These are phyloP conservation scores for Clavelina lepadiformis DNA, from an alignment of 23 tunicate species.

Conservation along the genomic window DNA sequence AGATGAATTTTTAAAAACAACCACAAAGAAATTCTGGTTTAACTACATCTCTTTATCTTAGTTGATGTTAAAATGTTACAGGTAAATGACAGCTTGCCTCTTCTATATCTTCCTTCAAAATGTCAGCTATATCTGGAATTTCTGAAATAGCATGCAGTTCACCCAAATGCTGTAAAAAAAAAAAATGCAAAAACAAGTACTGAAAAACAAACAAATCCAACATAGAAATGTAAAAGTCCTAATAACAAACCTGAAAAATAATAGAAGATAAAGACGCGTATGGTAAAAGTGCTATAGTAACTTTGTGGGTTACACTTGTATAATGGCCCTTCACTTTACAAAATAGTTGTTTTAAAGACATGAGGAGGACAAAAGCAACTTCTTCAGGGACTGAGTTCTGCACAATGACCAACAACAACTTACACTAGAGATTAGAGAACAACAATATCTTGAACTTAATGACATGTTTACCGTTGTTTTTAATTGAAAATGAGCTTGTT, in stretches of 20 bases:
- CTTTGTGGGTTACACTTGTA: not conserved
- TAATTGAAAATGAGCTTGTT: constrained; percentile 3
- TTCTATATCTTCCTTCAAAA: no score
- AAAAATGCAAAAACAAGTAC: not conserved
- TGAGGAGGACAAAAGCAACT: not conserved
- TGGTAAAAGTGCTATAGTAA: not conserved
- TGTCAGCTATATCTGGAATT: no score
- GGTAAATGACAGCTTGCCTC: no score
- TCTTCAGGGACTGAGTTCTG: not conserved
- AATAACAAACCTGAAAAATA: constrained; percentile 7
- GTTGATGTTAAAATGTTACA: no score
- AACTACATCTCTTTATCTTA: not conserved
- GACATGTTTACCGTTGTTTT: not conserved
- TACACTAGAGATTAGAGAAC: not conserved
- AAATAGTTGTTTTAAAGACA: constrained; percentile 3
- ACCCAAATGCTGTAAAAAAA: not conserved
- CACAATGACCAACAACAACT: not conserved
- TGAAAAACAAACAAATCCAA: not conserved
- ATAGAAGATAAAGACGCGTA: not conserved
- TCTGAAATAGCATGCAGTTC: no score
- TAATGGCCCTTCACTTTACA: not conserved
- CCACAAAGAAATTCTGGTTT: not conserved
- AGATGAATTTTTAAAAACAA: no score
- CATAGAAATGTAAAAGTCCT: no score
- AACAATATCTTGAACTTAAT: no score